Percentiles rank a stretch among this genome's conserved stretches.
These are phyloP conservation scores for Agonopterix heracliana DNA, from an alignment of 2,888 invertebrate species.

Conservation along the genomic window DNA sequence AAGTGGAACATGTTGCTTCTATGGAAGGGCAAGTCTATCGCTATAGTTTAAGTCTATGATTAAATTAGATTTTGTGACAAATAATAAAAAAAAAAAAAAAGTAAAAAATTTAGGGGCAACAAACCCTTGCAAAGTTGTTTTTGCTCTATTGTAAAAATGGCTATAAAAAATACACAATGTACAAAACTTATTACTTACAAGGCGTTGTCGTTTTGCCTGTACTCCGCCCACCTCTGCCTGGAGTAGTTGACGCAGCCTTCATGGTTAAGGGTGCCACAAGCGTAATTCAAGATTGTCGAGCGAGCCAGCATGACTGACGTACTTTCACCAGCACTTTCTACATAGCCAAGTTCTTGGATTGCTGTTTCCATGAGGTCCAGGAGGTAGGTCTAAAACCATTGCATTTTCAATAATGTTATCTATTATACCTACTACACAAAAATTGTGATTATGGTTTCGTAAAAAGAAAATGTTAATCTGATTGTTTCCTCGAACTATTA, in stretches of 20 bases:
- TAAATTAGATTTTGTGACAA: no score
- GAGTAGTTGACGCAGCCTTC: conserved; percentile 73
- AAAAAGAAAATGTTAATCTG: background rate
- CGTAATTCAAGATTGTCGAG: conserved; percentile 75
- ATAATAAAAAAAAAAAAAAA: no score
- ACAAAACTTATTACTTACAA: conserved; percentile 29
- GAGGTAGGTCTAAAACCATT: conserved; percentile 55
- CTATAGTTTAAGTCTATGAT: no score
- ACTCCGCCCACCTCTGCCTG: conserved; percentile 44
- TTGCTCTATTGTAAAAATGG: no score
- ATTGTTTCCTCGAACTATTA: background rate
- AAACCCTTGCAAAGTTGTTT: no score
- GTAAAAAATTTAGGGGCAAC: no score
- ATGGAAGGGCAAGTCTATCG: no score
- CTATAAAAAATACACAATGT: no score
- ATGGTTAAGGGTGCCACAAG: conserved; percentile 79
- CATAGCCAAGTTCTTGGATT: conserved; percentile 70
- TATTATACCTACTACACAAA: no score
- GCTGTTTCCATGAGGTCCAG: conserved; percentile 56
- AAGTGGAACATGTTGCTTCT: no score
- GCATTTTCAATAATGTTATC: background rate
- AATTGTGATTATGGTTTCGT: background rate
- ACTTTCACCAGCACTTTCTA: conserved; percentile 52
- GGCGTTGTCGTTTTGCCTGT: conserved; percentile 22
- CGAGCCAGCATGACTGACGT: conserved; percentile 78